Conservation (phyloP, 2,113 vertebrate genomes). For the Neolamprologus kungweensis region DNA sequence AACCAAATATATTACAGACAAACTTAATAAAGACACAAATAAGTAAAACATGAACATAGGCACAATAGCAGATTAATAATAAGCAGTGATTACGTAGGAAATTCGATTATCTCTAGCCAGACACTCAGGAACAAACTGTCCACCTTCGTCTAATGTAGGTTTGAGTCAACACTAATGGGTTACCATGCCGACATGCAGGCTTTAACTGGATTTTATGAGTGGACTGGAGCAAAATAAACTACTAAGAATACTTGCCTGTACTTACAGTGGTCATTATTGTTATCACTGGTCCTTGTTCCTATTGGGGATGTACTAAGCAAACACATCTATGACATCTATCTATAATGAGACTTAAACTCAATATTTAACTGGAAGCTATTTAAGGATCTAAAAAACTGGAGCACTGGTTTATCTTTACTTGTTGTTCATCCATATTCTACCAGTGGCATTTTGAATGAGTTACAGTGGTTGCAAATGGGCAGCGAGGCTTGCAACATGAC, state of each 20-base stretch:
- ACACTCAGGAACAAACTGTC: not conserved
- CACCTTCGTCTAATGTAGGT: not conserved
- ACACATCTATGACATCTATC: not conserved
- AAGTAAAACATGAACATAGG: not conserved
- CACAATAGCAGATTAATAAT: not conserved
- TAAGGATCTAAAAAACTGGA: not conserved
- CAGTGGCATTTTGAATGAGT: not conserved
- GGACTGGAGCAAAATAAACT: not conserved
- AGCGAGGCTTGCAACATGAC: accelerated
- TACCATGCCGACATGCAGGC: not conserved
- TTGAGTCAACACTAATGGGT: not conserved
- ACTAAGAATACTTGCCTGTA: not conserved
- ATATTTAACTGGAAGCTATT: not conserved
- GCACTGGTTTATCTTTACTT: not conserved
- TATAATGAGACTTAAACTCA: not conserved
- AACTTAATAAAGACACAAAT: not conserved
- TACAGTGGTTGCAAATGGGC: not conserved
- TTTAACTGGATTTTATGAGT: not conserved
- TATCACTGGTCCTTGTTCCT: not conserved
- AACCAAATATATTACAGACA: not conserved
- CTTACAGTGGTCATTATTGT: not conserved
- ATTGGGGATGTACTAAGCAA: not conserved
- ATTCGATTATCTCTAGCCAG: not conserved
- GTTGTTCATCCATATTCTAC: not conserved
- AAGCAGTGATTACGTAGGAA: not conserved